These are phyloP conservation scores for Prinia subflava DNA, from an alignment of 2,113 vertebrate genomes.

Conservation along the genomic window DNA sequence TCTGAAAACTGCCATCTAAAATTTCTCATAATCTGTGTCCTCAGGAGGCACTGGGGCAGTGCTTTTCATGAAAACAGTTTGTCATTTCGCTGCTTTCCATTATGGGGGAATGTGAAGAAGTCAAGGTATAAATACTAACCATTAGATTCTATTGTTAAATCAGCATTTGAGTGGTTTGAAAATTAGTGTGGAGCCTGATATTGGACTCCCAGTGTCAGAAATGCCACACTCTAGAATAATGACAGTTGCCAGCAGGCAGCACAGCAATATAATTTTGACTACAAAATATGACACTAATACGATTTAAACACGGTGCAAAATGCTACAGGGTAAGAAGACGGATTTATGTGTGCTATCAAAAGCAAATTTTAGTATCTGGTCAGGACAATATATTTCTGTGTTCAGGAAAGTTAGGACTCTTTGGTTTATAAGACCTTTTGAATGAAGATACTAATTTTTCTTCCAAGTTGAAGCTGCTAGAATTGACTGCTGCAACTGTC, in stretches of 20 bases:
- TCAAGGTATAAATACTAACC: neutral
- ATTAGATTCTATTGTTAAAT: constrained; percentile 13
- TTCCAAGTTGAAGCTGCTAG: neutral
- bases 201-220: neutral
- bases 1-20: neutral
- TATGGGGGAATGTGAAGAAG: neutral
- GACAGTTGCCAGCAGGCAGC: constrained; percentile 2
- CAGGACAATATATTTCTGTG: neutral
- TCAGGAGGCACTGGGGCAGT: neutral
- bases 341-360: constrained; percentile 22
- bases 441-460: neutral
- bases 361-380: neutral
- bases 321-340: neutral
- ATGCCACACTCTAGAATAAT: neutral
- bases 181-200: neutral
- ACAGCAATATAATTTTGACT: neutral
- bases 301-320: neutral
- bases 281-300: constrained; percentile 1
- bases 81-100: neutral
- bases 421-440: neutral
- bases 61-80: neutral
- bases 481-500: neutral
- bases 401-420: neutral
- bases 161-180: neutral
- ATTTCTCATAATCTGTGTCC: neutral